Conservation (phyloP, 2,113 vertebrate genomes). For the Dryoscopus gambensis region DNA sequence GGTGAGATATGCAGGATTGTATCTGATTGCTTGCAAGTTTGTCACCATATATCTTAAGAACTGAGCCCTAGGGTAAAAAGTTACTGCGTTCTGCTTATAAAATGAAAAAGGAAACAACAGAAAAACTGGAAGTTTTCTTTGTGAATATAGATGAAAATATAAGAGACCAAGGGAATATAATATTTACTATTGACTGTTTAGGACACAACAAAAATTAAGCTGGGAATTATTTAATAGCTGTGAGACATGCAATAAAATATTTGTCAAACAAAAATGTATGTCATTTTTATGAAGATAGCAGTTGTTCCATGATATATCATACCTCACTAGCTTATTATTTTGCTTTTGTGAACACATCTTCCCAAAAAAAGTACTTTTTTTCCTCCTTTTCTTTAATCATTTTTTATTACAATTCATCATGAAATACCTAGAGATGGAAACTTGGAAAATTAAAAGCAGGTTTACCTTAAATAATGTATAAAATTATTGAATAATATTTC, state of each 20-base stretch:
- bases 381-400: background rate
- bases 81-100: background rate
- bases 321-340: conserved; percentile 34
- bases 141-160: background rate
- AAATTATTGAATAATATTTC: conserved; percentile 1
- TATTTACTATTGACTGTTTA: conserved; percentile 25
- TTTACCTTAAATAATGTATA: conserved; percentile 8
- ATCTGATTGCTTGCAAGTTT: background rate
- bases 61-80: background rate
- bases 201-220: conserved; percentile 45
- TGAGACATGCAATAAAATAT: conserved; percentile 52
- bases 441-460: background rate
- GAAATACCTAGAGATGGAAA: background rate
- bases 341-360: conserved; percentile 9
- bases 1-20: background rate
- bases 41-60: background rate
- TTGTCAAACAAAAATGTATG: conserved; percentile 33
- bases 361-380: background rate
- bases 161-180: background rate
- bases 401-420: conserved; percentile 6
- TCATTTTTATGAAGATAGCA: conserved; percentile 46
- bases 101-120: background rate
- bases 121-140: background rate
- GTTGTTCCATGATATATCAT: background rate
- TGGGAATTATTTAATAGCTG: conserved; percentile 65